Base-by-base conservation (phyloP, 2,888 invertebrate genomes). In the Epirrhoe alternata region DNA sequence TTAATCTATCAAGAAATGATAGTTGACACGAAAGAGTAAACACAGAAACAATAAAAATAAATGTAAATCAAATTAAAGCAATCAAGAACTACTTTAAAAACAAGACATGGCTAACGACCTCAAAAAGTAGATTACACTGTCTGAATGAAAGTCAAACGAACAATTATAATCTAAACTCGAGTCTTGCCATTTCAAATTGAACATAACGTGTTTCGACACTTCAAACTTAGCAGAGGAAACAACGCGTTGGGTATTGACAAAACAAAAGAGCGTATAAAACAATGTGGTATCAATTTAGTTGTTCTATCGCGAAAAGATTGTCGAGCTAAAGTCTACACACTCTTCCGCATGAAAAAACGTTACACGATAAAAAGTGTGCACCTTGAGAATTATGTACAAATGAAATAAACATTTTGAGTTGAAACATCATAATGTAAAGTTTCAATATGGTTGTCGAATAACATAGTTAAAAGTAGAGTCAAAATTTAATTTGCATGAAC, bases 241-340 rank as follows among this genome's bases (percentile, higher is more conserved):
- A 50, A 30, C 6, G 17, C 58, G 51, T 51, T 38, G 50, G 14
- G 30, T 56, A 56, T 56, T 56, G 38, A 62, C 42, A 62, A 62
- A 62, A 62, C 62, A 62, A 62, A 62, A 42, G 31, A 62, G 33
- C 61, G 54, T 54, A 53, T n/a, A 54, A n/a, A n/a, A 61, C 47
- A 55, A 50, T 38, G 47, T 50, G 35, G 30, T 62, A 62, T 62
- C 61, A 62, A 35, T 54, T 53, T 61, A 45, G 24, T 45, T 57
- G 57, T 47, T 31, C 4, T 14, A 12, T 47, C 38, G 17, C 30
- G 38, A 38, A 45, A 45, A n/a, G 45, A 45, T 14, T 45, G 45
- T n/a, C 14, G n/a, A 6, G 14, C 14, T 5, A 14, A 35, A 45
- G 38, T 38, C 38, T 10, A 38, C 38, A 38, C 8, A 10, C 38